These are phyloP conservation scores for Nephrotoma flavescens DNA, from an alignment of 2,888 invertebrate genomes.

Conservation along the genomic window DNA sequence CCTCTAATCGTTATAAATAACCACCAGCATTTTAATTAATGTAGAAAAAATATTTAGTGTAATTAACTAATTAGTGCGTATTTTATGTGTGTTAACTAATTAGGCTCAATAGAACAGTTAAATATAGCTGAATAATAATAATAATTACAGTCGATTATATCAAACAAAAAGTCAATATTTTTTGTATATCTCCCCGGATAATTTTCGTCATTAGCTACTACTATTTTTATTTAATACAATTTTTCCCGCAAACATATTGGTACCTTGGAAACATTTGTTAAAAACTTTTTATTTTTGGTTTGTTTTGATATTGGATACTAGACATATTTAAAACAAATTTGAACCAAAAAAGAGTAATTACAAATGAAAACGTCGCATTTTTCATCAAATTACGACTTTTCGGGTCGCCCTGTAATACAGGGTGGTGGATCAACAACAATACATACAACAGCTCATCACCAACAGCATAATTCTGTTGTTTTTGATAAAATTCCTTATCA, in stretches of 20 bases:
- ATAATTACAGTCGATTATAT: neutral
- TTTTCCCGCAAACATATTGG: neutral
- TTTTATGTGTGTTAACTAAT: neutral
- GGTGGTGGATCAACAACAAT: conserved; percentile 15
- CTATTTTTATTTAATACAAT: neutral
- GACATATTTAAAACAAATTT: neutral
- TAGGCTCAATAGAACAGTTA: neutral
- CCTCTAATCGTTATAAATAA: neutral
- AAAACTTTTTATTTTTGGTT: neutral
- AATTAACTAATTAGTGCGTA: neutral
- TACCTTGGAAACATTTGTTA: neutral
- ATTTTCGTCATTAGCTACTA: too few species aligned
- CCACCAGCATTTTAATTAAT: neutral
- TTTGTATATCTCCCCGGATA: neutral
- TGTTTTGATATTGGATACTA: neutral
- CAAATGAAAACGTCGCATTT: conserved; percentile 24
- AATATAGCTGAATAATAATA: neutral
- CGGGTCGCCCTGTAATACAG: conserved; percentile 20
- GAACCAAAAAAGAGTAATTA: conserved; percentile 8
- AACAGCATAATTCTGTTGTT: conserved; percentile 8
- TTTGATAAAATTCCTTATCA: conserved; percentile 9
- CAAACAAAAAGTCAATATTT: neutral
- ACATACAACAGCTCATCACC: neutral
- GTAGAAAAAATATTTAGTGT: neutral
- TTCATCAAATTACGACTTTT: conserved; percentile 21